Evolutionary conservation across 2,113 vertebrate genomes (phyloP).

Genomic region (Phylloscopus trochiloides): DNA sequence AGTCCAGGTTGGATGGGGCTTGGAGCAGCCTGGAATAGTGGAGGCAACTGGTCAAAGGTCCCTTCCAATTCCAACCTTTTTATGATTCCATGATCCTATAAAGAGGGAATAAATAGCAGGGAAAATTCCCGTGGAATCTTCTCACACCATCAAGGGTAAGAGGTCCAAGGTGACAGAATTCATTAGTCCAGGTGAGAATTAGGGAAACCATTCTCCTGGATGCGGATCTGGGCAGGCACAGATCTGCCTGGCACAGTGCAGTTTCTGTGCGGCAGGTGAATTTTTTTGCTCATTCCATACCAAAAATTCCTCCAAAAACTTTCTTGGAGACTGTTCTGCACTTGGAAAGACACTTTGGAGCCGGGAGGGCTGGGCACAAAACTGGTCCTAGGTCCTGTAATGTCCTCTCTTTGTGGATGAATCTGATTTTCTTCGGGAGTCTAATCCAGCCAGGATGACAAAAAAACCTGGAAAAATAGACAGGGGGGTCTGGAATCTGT

Average conservation of each 20-base stretch:
- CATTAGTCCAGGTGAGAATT: neutral
- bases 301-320: neutral
- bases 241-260: neutral
- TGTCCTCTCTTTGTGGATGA: neutral
- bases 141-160: fast-evolving
- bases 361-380: neutral
- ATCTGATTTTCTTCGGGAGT: neutral
- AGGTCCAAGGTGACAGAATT: neutral
- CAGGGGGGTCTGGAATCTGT: too few species aligned
- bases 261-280: fast-evolving
- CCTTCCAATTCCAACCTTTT: neutral
- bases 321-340: neutral
- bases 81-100: neutral
- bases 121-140: neutral
- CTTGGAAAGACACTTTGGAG: neutral
- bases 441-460: neutral
- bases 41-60: neutral
- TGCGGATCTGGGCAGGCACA: neutral
- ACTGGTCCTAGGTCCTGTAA: neutral
- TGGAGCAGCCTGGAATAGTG: neutral
- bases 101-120: neutral
- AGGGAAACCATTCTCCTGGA: neutral
- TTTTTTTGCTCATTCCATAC: neutral
- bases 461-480: neutral
- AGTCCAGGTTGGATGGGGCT: neutral